These are phyloP conservation scores for Cuniculus paca DNA, from an alignment of 2,797 vertebrate species.

Conservation along the genomic window DNA sequence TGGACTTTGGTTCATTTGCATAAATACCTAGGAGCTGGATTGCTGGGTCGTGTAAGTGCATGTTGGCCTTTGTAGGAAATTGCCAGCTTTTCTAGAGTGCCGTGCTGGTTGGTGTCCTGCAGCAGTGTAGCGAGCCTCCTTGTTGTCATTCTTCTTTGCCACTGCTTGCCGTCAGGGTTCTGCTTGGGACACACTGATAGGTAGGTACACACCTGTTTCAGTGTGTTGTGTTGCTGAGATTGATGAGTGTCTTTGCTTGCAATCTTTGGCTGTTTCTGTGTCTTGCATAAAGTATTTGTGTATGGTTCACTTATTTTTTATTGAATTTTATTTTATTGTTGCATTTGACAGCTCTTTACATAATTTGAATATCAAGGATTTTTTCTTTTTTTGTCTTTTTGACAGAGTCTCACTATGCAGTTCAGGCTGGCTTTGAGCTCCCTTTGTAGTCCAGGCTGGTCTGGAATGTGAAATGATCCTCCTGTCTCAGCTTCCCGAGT, in stretches of 20 bases:
- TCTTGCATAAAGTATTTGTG: not conserved
- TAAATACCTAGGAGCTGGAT: not conserved
- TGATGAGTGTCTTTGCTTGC: not conserved
- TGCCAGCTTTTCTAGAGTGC: not conserved
- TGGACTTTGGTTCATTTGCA: not conserved
- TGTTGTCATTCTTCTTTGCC: not conserved
- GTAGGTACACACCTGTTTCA: fast-evolving
- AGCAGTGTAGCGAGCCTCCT: not conserved
- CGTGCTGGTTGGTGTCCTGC: not conserved
- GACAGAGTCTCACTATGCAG: not conserved
- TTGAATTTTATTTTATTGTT: not conserved
- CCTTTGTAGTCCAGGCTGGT: no score
- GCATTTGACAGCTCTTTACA: not conserved
- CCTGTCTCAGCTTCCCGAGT: no score
- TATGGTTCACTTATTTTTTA: not conserved
- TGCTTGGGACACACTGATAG: fast-evolving
- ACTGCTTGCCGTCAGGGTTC: not conserved
- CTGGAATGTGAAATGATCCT: no score
- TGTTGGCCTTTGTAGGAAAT: not conserved
- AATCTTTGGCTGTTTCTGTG: not conserved
- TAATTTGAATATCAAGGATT: not conserved
- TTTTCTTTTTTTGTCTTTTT: no score
- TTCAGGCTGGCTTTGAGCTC: not conserved
- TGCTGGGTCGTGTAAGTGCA: not conserved
- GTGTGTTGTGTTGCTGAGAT: not conserved